Conservation (phyloP, 2,113 vertebrate species). For the Eidolon helvum region DNA sequence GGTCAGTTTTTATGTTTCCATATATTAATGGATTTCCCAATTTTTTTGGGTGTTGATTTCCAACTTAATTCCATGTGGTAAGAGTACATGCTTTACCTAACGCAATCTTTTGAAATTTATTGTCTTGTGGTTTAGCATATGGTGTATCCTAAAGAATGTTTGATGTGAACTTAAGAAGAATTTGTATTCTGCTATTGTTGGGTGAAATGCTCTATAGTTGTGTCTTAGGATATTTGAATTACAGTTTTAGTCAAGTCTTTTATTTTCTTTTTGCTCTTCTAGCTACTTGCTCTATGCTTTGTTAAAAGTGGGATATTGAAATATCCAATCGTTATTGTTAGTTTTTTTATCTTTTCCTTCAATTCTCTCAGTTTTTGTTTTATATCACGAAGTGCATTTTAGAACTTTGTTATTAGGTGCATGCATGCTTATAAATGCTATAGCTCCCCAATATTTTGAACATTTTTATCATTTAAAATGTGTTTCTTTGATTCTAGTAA, state of each 20-base stretch:
- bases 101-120: neutral
- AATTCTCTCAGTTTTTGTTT: neutral
- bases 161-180: neutral
- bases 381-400: neutral
- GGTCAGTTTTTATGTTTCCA: neutral
- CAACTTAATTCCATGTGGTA: neutral
- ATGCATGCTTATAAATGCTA: neutral
- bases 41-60: neutral
- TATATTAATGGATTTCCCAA: neutral
- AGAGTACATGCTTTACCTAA: neutral
- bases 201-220: neutral
- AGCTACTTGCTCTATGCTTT: neutral
- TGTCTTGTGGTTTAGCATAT: neutral
- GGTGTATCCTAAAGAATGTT: neutral
- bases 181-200: neutral
- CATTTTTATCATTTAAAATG: neutral
- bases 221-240: neutral
- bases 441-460: neutral
- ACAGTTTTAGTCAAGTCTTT: neutral
- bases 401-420: neutral
- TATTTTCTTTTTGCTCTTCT: neutral
- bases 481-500: neutral
- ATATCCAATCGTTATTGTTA: neutral
- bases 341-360: neutral
- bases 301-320: neutral